These are phyloP conservation scores for Mactromeris polynyma DNA, from an alignment of 2,888 invertebrate genomes.

Conservation along the genomic window DNA sequence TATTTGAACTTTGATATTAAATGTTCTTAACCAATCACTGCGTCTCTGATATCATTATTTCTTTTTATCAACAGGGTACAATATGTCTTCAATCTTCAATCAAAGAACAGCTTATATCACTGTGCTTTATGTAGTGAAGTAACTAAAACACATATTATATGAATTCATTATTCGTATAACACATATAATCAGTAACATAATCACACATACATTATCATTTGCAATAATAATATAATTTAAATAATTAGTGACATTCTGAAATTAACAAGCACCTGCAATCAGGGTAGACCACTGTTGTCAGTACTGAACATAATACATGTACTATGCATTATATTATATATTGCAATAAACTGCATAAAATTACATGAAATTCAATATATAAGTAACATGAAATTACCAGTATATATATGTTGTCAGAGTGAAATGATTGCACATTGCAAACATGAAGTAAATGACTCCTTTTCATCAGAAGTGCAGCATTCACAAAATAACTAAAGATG, in stretches of 20 bases:
- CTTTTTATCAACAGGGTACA: neutral
- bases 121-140: neutral
- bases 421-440: neutral
- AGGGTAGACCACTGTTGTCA: neutral
- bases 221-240: neutral
- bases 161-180: neutral
- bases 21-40: neutral
- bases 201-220: neutral
- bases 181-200: neutral
- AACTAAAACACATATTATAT: neutral
- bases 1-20: neutral
- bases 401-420: neutral
- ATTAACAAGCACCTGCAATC: neutral
- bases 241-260: neutral
- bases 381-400: neutral
- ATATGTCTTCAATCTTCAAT: neutral
- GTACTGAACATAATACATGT: neutral
- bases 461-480: neutral
- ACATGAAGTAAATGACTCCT: neutral
- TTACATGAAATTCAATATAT: neutral
- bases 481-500: neutral
- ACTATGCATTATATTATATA: neutral
- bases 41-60: neutral
- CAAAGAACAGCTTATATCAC: neutral
- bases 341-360: neutral